Percentiles rank a stretch among this genome's conserved stretches.
Conservation (phyloP, 2,113 vertebrate genomes). For the Cranoglanis bouderius region DNA sequence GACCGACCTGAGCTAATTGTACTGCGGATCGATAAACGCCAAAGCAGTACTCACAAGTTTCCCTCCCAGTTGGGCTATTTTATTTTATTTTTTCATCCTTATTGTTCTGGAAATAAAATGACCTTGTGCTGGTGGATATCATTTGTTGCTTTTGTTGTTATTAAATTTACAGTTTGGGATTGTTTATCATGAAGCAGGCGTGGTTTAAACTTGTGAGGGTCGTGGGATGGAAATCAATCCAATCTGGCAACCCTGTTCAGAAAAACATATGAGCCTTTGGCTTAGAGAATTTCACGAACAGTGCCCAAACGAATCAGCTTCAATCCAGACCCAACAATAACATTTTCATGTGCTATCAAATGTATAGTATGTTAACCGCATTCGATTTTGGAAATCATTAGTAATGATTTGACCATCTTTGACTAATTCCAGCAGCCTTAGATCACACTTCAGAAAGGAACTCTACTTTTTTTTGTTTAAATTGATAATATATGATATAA, state of each 20-base stretch:
- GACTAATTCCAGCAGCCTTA: no score
- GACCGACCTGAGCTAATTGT: conserved; percentile 69
- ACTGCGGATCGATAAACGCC: conserved; percentile 61
- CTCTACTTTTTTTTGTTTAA: neutral
- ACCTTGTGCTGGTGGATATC: conserved; percentile 9
- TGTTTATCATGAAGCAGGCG: neutral
- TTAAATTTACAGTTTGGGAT: neutral
- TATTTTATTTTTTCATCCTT: neutral
- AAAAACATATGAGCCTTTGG: neutral
- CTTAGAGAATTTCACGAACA: neutral
- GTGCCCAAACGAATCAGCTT: neutral
- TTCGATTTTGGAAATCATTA: neutral
- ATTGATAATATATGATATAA: neutral
- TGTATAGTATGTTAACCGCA: neutral
- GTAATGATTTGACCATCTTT: neutral
- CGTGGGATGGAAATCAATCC: neutral
- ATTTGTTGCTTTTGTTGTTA: neutral
- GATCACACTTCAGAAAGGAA: no score
- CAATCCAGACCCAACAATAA: neutral
- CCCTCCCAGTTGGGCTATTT: neutral
- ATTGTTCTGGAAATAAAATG: neutral
- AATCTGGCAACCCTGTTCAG: neutral
- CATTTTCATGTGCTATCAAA: neutral
- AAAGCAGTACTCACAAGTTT: conserved; percentile 42
- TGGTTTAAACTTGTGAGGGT: neutral